phyloP scores from a whole-genome alignment of 2,797 vertebrate genomes.

The Enteromius unitaeniatus region DNA sequence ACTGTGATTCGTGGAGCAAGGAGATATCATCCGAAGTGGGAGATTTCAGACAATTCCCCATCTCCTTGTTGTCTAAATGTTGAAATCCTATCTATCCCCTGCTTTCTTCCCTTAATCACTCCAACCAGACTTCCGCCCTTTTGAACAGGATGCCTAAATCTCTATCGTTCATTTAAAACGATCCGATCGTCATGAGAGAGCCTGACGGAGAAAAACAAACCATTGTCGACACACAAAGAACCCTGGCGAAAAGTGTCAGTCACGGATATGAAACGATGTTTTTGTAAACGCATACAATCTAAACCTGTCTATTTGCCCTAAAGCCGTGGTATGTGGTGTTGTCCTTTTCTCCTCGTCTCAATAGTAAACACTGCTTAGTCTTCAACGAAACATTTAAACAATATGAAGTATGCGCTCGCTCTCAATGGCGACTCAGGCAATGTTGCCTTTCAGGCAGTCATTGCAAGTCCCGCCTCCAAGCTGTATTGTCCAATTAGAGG shows the following conservation, averaged over 20 bases:
- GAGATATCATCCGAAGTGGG: constrained; percentile 98
- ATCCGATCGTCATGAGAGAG: constrained; percentile 62
- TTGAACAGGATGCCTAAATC: constrained; percentile 8
- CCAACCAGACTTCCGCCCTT: constrained; percentile 11
- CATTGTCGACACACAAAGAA: constrained; percentile 79
- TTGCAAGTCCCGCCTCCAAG: constrained; percentile 63
- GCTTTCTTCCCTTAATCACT: background rate
- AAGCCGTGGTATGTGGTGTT: background rate
- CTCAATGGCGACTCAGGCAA: constrained; percentile 56
- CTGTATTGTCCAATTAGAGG: constrained; percentile 60
- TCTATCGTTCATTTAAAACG: constrained; percentile 22
- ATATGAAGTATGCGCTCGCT: constrained; percentile 45
- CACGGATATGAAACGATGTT: background rate
- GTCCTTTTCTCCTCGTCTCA: constrained; percentile 7
- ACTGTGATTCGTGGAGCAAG: constrained; percentile 95
- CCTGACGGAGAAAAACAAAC: constrained; percentile 76
- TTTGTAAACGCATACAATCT: background rate
- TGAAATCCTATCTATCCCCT: constrained; percentile 49
- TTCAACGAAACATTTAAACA: constrained; percentile 63
- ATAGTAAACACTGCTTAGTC: constrained; percentile 31
- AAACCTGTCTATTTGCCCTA: background rate
- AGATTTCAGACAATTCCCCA: constrained; percentile 98
- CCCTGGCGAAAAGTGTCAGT: constrained; percentile 36
- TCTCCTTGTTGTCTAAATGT: constrained; percentile 65
- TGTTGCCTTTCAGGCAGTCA: constrained; percentile 66